A percentile compares a stretch with the other conserved stretches of the same genome.
Conservation (phyloP, 2,888 invertebrate genomes). For the Terebella lapidaria region DNA sequence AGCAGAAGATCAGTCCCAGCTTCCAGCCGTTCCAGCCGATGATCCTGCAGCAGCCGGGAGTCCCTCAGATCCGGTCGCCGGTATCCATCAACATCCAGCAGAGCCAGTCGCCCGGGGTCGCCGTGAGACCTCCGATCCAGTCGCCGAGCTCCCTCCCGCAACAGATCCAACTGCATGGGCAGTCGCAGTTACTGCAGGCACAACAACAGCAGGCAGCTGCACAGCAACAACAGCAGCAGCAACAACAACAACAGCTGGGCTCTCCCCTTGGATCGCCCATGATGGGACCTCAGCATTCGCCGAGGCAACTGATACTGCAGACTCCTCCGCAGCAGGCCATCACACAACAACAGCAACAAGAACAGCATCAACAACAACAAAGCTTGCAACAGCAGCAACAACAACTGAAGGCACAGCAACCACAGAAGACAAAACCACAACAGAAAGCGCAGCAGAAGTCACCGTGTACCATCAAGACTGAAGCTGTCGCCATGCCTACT, state of each 20-base stretch:
- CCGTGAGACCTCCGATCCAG: background rate
- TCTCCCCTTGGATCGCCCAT: too few relatives aligned
- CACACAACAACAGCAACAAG: constrained; percentile 1
- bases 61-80: background rate
- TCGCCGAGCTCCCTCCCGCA: background rate
- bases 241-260: background rate
- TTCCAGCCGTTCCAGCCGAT: too few relatives aligned
- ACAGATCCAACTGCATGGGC: constrained; percentile 8
- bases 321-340: background rate
- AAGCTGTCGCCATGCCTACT: too few relatives aligned
- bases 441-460: background rate
- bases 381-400: constrained; percentile 5
- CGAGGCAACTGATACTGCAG: background rate
- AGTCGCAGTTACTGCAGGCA: constrained; percentile 6
- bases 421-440: constrained; percentile 2
- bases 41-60: too few relatives aligned
- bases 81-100: background rate
- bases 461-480: background rate
- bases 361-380: constrained; percentile 5
- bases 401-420: constrained; percentile 2
- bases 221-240: constrained; percentile 6
- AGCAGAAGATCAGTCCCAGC: too few relatives aligned
- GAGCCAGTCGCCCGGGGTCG: too few relatives aligned
- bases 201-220: background rate
- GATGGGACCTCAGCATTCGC: background rate